Percentiles rank a stretch among this genome's conserved stretches.
These are phyloP conservation scores for Drosophila rubida DNA, from an alignment of 2,888 invertebrate species.

Conservation along the genomic window DNA sequence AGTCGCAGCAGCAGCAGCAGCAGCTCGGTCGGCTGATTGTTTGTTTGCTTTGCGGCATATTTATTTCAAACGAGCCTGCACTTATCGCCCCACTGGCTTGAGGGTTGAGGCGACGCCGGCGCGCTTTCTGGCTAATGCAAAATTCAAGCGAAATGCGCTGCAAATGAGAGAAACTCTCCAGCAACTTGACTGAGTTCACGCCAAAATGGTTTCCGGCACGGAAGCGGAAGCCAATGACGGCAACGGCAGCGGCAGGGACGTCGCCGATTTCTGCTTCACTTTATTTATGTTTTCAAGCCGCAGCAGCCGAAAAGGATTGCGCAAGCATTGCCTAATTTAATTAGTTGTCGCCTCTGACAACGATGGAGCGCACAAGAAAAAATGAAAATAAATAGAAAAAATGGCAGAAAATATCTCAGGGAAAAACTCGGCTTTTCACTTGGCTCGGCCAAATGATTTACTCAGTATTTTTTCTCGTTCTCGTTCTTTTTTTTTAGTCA, in stretches of 20 bases:
- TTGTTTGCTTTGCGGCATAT: constrained; percentile 82
- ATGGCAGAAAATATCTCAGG: constrained; percentile 5
- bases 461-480: constrained; percentile 40
- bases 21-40: constrained; percentile 61
- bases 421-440: constrained; percentile 45
- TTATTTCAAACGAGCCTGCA: constrained; percentile 80
- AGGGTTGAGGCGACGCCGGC: constrained; percentile 13
- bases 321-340: constrained; percentile 71
- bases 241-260: constrained; percentile 24
- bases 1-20: neutral
- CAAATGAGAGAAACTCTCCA: constrained; percentile 69
- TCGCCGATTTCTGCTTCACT: constrained; percentile 25
- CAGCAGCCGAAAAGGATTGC: constrained; percentile 67
- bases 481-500: constrained; percentile 3
- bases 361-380: neutral
- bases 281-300: constrained; percentile 75
- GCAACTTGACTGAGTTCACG: constrained; percentile 62
- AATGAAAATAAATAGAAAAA: neutral
- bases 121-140: constrained; percentile 67
- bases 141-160: constrained; percentile 73
- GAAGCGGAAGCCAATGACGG: constrained; percentile 72
- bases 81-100: constrained; percentile 54
- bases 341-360: constrained; percentile 63
- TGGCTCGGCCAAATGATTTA: constrained; percentile 73
- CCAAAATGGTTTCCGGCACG: constrained; percentile 79